Evolutionary conservation across 2,797 vertebrate genomes (phyloP), one percentile per base, ranked within the genome.

Genomic region (Huso huso): DNA sequence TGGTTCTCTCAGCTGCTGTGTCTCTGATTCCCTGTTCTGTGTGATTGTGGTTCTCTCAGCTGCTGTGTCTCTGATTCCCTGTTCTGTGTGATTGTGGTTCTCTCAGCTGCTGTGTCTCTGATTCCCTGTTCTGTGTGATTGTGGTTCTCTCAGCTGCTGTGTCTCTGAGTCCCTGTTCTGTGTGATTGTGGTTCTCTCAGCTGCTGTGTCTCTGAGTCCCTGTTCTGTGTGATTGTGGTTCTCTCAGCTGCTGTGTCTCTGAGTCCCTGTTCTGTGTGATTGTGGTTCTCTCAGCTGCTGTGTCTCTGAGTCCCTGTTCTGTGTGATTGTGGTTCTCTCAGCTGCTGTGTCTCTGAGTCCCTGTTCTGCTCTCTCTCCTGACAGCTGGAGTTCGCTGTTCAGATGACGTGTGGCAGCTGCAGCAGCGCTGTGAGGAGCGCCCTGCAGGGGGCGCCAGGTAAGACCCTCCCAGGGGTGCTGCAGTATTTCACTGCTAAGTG

Each of bases 301-400:
- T 58, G 4, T 62, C 7, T 1, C 10, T 59, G 55, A 7, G 53
- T 66, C 10, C 64, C 48, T 57, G 61, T 37, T 37, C 37, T 37
- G 37, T 4, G 4, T 62, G 61, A 18, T 62, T 13, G 18, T 18
- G 37, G 10, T 18, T 48, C 18, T 62, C 18, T 62, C 13, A 48
- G n/a, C 57, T 0, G 18, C 13, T 50, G 4, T 58, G 4, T 62
- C 7, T 1, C 10, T 59, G 55, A 7, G 53, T 66, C 10, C 64
- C 48, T 57, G 61, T 37, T 37, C 37, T 37, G 37, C 37, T 37
- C 3, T 37, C 37, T 5, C 37, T 37, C 37, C 37, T 37, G 37
- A 1, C 81, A 97, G 95, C 72, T 96, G 84, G 93, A 96, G 84
- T 96, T 97, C 64, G 88, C 91, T 0, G 95, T 97, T 66, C 90